Evolutionary conservation across 2,797 vertebrate genomes (phyloP), one percentile per base, ranked within the genome.

Genomic region (Sebastes baramenuke): DNA sequence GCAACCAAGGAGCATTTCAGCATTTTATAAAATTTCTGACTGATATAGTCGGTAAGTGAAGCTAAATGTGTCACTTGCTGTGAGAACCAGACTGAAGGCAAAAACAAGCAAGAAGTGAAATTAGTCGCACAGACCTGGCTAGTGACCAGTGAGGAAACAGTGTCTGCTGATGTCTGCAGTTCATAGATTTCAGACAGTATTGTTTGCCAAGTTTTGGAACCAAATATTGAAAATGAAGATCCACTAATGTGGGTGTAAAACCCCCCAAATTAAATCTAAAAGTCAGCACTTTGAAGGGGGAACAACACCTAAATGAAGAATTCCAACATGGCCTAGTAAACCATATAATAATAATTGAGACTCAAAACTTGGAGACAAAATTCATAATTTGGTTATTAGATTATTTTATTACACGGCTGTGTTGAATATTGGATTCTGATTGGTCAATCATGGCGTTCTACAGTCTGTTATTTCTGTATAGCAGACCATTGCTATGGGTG

Each of bases 301-400:
- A 42, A 42, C 14, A 42, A 16, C 38, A 42, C 38, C 38, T 42
- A 42, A 42, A 42, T 42, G 38, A 42, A 42, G 38, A 16, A 42
- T 42, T 1, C 1, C 38, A 42, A 42, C 38, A 42, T 42, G 38
- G 38, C 38, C 0, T 16, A 16, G 0, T 42, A 42, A 52, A 42
- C 16, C 16, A 59, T 11, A 32, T 16, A 1, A 42, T 42, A 42
- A 42, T 11, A 75, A 22, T 0, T 30, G 12, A 75, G 18, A 75
- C 34, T 12, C 1, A 24, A 66, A 42, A 58, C 22, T 12, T 54
- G 2, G 24, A 34, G 18, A 2, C 30, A 22, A 7, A 56, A 34
- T 38, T 10, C 16, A 29, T 29, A 22, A 52, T 18, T n/a, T 6
- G 18, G 20, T 64, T 18, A 77, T 27, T 4, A 69, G 16, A 8